Conservation (phyloP, 1,140 invertebrate species). For the Venturia canescens region DNA sequence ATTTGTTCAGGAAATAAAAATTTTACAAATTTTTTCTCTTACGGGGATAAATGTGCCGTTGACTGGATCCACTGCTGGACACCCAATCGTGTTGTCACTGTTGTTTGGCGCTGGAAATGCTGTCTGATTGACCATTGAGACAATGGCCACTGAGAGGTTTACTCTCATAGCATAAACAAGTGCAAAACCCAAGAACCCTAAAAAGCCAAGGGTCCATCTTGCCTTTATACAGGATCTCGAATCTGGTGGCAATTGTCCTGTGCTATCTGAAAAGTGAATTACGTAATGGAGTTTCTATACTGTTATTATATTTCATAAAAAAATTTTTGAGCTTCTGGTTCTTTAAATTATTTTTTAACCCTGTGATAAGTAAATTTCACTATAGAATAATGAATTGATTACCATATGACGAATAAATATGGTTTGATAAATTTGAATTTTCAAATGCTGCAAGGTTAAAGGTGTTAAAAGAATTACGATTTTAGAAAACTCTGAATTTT, state of each 20-base stretch:
- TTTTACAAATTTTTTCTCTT: conserved; percentile 60
- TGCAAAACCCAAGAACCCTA: conserved; percentile 88
- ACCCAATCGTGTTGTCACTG: conserved; percentile 79
- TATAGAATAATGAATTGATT: no score
- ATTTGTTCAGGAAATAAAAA: no score
- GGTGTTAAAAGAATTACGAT: no score
- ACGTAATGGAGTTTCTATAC: background rate
- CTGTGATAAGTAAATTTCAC: no score
- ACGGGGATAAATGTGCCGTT: conserved; percentile 80
- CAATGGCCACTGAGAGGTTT: conserved; percentile 95
- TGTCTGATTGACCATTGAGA: conserved; percentile 93
- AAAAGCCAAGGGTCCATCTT: conserved; percentile 85
- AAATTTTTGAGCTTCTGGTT: conserved; percentile 12
- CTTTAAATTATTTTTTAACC: background rate
- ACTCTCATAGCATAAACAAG: conserved; percentile 94
- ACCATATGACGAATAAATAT: no score
- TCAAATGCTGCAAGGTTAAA: no score
- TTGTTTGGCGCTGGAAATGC: conserved; percentile 78
- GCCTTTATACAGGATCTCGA: conserved; percentile 83
- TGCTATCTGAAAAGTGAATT: conserved; percentile 64
- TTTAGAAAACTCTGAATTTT: no score
- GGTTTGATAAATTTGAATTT: no score
- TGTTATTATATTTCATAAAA: conserved; percentile 25
- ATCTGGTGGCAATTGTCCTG: conserved; percentile 71
- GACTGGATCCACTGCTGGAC: conserved; percentile 74